phyloP scores from a whole-genome alignment of 1,140 invertebrate species.

The Prorops nasuta region DNA sequence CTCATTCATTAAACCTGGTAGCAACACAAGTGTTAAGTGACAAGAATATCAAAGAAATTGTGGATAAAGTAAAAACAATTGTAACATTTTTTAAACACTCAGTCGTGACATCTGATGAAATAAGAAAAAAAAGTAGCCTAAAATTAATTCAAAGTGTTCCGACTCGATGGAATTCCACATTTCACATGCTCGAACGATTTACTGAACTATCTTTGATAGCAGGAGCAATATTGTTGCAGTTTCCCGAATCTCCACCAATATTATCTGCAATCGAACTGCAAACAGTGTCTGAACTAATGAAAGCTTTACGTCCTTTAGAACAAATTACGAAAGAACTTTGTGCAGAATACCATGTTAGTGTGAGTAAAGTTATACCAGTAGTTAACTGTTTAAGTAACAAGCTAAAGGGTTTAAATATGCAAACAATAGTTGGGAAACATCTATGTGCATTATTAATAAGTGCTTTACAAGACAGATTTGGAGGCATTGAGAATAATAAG shows the following conservation, averaged over 20 bases:
- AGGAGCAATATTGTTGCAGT: constrained; percentile 34
- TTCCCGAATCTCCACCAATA: constrained; percentile 38
- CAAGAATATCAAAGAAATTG: too few relatives aligned
- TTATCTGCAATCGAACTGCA: constrained; percentile 34
- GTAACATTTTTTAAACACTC: too few relatives aligned
- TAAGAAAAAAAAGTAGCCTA: too few relatives aligned
- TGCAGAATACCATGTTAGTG: constrained; percentile 46
- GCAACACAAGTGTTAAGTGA: too few relatives aligned
- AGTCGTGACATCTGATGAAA: too few relatives aligned
- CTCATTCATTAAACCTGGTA: too few relatives aligned
- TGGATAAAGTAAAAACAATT: too few relatives aligned
- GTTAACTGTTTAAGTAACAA: constrained; percentile 40
- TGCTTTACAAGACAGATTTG: constrained; percentile 31
- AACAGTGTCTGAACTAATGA: constrained; percentile 28
- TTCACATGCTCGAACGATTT: constrained; percentile 47
- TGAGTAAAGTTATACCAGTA: constrained; percentile 45
- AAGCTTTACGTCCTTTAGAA: constrained; percentile 40
- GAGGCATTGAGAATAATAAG: constrained; percentile 21
- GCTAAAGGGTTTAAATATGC: constrained; percentile 23
- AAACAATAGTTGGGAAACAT: constrained; percentile 20
- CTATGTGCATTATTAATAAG: constrained; percentile 6
- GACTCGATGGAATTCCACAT: too few relatives aligned
- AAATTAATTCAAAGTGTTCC: too few relatives aligned
- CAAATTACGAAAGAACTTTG: constrained; percentile 46
- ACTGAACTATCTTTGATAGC: constrained; percentile 31